phyloP scores from a whole-genome alignment of 2,113 vertebrate genomes.

The Balaeniceps rex region DNA sequence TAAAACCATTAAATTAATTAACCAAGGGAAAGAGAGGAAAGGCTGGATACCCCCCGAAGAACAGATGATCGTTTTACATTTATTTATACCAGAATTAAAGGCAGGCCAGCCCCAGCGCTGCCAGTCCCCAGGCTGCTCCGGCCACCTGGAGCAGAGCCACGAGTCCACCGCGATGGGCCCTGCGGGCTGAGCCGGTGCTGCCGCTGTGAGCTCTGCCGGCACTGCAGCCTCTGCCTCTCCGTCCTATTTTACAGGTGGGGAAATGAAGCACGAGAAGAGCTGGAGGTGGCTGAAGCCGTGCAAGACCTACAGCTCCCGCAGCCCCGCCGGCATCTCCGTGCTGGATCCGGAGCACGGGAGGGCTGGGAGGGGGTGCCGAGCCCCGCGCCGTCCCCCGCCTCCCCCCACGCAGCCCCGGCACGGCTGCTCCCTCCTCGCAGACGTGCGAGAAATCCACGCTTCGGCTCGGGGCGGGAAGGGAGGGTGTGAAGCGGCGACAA shows the following conservation, averaged over 20 bases:
- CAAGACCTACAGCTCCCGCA: background rate
- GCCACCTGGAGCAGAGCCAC: background rate
- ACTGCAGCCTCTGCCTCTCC: background rate
- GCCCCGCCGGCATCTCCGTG: background rate
- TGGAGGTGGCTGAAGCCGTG: background rate
- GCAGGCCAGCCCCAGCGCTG: background rate
- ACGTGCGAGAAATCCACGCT: background rate
- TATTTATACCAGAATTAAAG: background rate
- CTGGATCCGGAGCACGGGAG: rapidly evolving
- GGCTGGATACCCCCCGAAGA: background rate
- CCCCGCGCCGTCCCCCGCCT: rapidly evolving
- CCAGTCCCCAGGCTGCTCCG: background rate
- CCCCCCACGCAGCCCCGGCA: background rate
- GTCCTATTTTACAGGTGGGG: background rate
- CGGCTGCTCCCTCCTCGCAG: background rate
- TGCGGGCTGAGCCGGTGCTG: rapidly evolving
- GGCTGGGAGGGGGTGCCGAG: background rate
- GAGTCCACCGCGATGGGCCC: background rate
- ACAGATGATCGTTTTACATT: background rate
- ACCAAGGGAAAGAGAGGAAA: constrained; percentile 1
- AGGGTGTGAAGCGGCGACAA: background rate
- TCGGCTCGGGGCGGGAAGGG: background rate
- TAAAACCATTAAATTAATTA: constrained; percentile 69
- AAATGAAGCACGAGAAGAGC: background rate
- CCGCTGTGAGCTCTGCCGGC: rapidly evolving